Evolutionary conservation across 2,113 vertebrate genomes (phyloP).

Genomic region (Lepus europaeus): DNA sequence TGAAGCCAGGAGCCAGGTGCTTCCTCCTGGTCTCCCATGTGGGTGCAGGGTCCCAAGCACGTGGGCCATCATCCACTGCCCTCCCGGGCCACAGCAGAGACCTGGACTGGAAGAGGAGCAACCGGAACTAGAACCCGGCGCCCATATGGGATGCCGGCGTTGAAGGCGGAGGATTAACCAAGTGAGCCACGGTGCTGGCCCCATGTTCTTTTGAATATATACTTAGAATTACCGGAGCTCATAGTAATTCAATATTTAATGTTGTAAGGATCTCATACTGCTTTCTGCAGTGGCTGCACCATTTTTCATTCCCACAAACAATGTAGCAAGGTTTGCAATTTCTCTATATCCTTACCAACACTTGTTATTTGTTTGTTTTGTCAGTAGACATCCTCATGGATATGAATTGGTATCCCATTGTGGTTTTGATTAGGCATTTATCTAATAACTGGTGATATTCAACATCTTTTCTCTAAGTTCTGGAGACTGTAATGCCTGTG

Average conservation of each 20-base stretch:
- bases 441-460: neutral
- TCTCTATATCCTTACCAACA: neutral
- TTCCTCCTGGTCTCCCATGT: too few species aligned
- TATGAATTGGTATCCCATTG: conserved; percentile 1
- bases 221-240: neutral
- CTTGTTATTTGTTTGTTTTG: neutral
- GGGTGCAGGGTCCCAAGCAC: too few species aligned
- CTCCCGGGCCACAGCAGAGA: too few species aligned
- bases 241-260: conserved; percentile 23
- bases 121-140: too few species aligned
- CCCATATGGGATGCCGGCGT: too few species aligned
- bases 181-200: too few species aligned
- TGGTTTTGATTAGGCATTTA: conserved; percentile 13
- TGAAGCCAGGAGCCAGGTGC: too few species aligned
- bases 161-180: too few species aligned
- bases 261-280: neutral
- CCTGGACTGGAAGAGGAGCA: too few species aligned
- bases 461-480: neutral
- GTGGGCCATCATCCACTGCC: too few species aligned
- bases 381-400: conserved; percentile 6
- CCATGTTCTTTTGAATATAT: neutral
- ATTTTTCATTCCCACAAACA: neutral
- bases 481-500: neutral
- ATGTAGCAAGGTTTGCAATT: neutral
- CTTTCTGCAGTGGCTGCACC: neutral